phyloP scores from a whole-genome alignment of 2,888 invertebrate genomes.

The Sepiola atlantica region DNA sequence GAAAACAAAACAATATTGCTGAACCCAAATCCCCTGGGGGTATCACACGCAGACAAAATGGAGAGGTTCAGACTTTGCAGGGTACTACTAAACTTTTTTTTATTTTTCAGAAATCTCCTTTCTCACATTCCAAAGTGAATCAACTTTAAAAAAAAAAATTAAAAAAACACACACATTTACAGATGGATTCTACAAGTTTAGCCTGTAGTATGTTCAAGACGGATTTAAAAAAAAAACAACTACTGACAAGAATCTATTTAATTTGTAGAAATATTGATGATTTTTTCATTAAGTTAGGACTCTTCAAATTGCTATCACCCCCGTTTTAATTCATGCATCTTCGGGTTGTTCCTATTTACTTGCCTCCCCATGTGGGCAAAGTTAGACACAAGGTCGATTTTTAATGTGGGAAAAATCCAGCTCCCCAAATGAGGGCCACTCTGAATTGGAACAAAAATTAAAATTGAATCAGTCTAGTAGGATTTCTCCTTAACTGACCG shows the following conservation, averaged over 20 bases:
- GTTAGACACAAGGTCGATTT: too few species aligned
- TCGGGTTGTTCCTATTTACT: background rate
- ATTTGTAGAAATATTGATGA: background rate
- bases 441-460: too few species aligned
- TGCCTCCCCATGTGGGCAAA: too few species aligned
- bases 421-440: too few species aligned
- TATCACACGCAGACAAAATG: constrained; percentile 36
- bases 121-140: background rate
- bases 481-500: too few species aligned
- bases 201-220: background rate
- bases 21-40: constrained; percentile 34
- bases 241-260: background rate
- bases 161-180: background rate
- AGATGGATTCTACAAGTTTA: background rate
- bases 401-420: too few species aligned
- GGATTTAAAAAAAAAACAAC: background rate
- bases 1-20: constrained; percentile 42
- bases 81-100: constrained; percentile 34
- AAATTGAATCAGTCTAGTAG: too few species aligned
- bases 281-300: background rate
- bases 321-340: background rate
- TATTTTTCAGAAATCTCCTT: background rate
- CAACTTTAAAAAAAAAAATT: too few species aligned
- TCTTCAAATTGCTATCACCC: background rate
- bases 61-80: constrained; percentile 40